Conservation (phyloP, 2,797 vertebrate species). For the Naso thynnoides region DNA sequence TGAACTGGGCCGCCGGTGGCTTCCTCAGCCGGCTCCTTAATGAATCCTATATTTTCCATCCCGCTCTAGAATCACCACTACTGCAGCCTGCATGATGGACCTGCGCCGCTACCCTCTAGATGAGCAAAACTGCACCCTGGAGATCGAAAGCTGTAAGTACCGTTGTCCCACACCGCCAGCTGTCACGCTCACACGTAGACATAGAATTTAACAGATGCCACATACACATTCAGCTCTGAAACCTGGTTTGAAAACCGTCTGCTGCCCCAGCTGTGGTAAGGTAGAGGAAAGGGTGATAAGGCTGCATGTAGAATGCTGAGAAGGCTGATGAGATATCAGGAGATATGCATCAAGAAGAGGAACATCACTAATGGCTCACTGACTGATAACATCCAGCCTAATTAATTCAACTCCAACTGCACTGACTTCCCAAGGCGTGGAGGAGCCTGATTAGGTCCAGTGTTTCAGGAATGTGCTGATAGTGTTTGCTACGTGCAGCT, state of each 20-base stretch:
- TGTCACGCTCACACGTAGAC: slow-evolving; percentile 64
- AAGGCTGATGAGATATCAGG: slow-evolving; percentile 78
- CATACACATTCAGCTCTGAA: slow-evolving; percentile 49
- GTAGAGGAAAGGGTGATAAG: slow-evolving; percentile 69
- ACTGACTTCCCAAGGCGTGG: slow-evolving; percentile 71
- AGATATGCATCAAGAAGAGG: slow-evolving; percentile 76
- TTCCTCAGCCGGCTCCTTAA: slow-evolving; percentile 19
- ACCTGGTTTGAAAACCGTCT: slow-evolving; percentile 41
- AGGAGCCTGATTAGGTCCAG: slow-evolving; percentile 78
- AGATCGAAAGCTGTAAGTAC: slow-evolving; percentile 98
- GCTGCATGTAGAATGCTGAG: slow-evolving; percentile 76
- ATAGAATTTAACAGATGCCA: slow-evolving; percentile 64
- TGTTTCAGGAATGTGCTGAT: slow-evolving; percentile 70
- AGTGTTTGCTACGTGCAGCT: slow-evolving; percentile 59
- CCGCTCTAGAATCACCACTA: slow-evolving; percentile 93
- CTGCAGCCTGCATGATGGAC: slow-evolving; percentile 99
- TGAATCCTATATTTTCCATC: slow-evolving; percentile 62
- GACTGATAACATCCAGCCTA: slow-evolving; percentile 83
- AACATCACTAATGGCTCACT: slow-evolving; percentile 82
- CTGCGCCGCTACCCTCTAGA: slow-evolving; percentile 94
- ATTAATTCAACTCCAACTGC: slow-evolving; percentile 81
- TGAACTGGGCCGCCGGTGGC: background rate
- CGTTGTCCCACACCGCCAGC: slow-evolving; percentile 70
- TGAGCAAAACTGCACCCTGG: slow-evolving; percentile 97
- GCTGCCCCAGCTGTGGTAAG: slow-evolving; percentile 43